A percentile compares a stretch with the other conserved stretches of the same genome.
Evolutionary conservation across 2,113 vertebrate genomes (phyloP).

Genomic region (Gobiocypris rarus): DNA sequence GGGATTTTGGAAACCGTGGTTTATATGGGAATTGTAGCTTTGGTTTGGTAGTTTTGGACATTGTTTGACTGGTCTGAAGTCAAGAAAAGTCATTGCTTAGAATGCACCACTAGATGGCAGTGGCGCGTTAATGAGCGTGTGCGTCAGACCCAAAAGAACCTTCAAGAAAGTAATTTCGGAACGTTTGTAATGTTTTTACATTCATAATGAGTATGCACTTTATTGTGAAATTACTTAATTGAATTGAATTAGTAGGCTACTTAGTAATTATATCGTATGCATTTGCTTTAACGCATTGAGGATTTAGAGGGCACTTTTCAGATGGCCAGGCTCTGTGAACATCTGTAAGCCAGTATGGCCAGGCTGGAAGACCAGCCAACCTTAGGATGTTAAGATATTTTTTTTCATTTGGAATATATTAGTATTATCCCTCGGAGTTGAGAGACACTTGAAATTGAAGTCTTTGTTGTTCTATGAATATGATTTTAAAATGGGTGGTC

Average conservation of each 20-base stretch:
- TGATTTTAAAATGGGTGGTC: slow-evolving; percentile 40
- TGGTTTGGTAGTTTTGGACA: no score
- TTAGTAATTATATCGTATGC: background rate
- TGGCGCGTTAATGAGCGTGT: no score
- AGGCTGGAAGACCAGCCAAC: background rate
- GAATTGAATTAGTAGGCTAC: background rate
- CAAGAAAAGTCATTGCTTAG: background rate
- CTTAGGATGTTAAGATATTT: background rate
- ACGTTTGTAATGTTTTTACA: background rate
- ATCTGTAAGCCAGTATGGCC: background rate
- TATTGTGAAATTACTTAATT: background rate
- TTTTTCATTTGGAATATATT: background rate
- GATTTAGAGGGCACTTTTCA: background rate
- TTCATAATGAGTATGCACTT: background rate
- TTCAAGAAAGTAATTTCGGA: background rate
- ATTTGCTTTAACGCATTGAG: background rate
- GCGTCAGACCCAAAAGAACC: background rate
- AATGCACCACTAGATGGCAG: slow-evolving; percentile 49
- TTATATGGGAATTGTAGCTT: background rate
- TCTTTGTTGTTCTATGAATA: slow-evolving; percentile 14
- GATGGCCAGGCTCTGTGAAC: background rate
- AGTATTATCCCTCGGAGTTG: background rate
- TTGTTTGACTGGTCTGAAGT: background rate
- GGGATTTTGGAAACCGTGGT: background rate
- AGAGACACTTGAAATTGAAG: slow-evolving; percentile 47